Evolutionary conservation across 2,888 invertebrate genomes (phyloP).

Genomic region (Glaucopsyche alexis): DNA sequence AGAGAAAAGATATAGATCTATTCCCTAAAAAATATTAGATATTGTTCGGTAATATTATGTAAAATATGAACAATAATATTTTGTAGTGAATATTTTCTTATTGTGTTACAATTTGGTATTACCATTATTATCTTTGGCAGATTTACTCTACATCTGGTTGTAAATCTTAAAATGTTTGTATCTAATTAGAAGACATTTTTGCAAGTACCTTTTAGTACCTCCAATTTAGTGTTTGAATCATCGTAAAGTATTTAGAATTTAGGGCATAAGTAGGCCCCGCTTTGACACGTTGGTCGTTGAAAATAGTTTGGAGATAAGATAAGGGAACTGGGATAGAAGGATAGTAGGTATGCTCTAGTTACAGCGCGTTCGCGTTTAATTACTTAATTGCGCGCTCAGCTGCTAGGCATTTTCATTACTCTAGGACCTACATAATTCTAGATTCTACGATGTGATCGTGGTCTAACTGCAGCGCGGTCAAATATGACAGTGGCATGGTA

Average conservation of each 20-base stretch:
- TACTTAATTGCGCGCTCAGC: conserved; percentile 9
- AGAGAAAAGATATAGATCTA: too few species aligned
- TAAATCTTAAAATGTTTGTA: too few species aligned
- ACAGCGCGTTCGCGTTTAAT: conserved; percentile 1
- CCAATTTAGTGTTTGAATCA: not conserved
- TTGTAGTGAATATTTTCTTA: too few species aligned
- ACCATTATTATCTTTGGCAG: too few species aligned
- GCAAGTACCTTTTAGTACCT: too few species aligned
- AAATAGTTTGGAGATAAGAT: not conserved
- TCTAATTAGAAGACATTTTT: too few species aligned
- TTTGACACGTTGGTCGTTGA: not conserved
- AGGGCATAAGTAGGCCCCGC: not conserved
- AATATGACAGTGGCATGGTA: not conserved
- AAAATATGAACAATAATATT: too few species aligned
- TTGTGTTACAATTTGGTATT: too few species aligned
- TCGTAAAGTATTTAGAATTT: not conserved
- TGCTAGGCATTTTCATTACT: not conserved
- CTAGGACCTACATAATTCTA: conserved; percentile 1
- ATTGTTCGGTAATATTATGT: too few species aligned
- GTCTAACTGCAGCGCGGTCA: not conserved
- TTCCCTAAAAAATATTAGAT: too few species aligned
- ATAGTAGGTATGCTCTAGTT: not conserved
- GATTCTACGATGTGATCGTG: not conserved
- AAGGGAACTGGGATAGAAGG: not conserved
- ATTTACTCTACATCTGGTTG: too few species aligned